Percentiles rank a stretch among this genome's conserved stretches.
phyloP scores from a whole-genome alignment of 2,113 vertebrate genomes.

The Caretta caretta region DNA sequence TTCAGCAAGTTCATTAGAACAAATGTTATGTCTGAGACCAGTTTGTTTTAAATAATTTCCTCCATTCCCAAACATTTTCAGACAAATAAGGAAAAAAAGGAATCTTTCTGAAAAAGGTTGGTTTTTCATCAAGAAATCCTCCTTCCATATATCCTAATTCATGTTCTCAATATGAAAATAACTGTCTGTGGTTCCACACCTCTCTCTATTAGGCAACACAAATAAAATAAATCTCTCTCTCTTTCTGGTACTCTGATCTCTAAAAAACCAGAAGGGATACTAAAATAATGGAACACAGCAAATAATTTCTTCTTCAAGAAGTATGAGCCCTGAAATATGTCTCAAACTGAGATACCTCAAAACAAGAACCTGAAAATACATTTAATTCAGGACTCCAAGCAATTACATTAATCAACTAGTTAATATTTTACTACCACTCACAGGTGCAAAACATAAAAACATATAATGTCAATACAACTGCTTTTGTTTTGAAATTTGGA shows the following conservation, averaged over 20 bases:
- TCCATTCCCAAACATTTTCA: not conserved
- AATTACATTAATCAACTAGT: accelerated
- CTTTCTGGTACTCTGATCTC: not conserved
- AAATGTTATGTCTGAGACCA: not conserved
- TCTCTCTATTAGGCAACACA: not conserved
- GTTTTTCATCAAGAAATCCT: not conserved
- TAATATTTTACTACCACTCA: not conserved
- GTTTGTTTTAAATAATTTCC: not conserved
- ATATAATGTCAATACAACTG: accelerated
- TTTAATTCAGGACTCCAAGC: accelerated
- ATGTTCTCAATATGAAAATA: not conserved
- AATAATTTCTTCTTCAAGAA: not conserved
- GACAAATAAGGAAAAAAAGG: not conserved
- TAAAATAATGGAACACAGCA: not conserved
- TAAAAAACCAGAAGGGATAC: accelerated
- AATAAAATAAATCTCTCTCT: not conserved
- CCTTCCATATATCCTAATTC: not conserved
- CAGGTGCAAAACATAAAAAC: not conserved
- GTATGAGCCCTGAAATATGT: accelerated
- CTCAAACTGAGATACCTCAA: not conserved
- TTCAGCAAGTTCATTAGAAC: not conserved
- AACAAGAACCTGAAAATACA: not conserved
- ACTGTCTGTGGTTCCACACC: not conserved
- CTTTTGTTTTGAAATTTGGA: not conserved
- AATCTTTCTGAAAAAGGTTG: not conserved